A percentile compares a stretch with the other conserved stretches of the same genome.
Conservation (phyloP, 2,797 vertebrate genomes). For the Tragopan temminckii region DNA sequence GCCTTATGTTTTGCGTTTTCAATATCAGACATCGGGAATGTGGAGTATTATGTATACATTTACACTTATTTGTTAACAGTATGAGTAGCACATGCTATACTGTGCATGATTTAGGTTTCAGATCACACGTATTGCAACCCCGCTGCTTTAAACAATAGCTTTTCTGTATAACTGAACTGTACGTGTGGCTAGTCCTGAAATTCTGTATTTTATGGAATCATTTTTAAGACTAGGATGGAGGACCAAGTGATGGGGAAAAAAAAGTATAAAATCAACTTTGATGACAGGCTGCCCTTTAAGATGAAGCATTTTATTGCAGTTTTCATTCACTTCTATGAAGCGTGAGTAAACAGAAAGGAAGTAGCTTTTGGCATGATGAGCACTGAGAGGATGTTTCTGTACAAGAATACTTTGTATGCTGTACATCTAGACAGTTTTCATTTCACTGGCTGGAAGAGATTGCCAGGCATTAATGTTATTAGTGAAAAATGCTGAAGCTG, state of each 20-base stretch:
- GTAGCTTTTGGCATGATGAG: constrained; percentile 53
- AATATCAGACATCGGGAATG: background rate
- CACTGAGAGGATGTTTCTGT: constrained; percentile 46
- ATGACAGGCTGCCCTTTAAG: background rate
- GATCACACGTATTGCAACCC: background rate
- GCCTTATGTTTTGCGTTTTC: background rate
- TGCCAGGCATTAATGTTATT: constrained; percentile 28
- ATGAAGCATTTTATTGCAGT: background rate
- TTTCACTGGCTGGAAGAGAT: constrained; percentile 31
- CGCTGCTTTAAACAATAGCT: background rate
- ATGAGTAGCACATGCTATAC: background rate
- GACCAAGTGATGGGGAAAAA: background rate
- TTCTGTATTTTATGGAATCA: background rate
- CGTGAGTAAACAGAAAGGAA: constrained; percentile 60
- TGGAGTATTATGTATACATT: background rate
- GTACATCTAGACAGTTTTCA: constrained; percentile 50
- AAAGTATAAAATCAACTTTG: background rate
- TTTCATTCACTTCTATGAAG: constrained; percentile 47
- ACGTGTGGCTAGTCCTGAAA: background rate
- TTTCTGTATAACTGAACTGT: background rate
- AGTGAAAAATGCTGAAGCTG: constrained; percentile 50
- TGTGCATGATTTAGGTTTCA: background rate
- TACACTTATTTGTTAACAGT: background rate
- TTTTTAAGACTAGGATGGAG: background rate
- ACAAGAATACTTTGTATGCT: constrained; percentile 58